Evolutionary conservation across 2,797 vertebrate species (phyloP), one percentile per base, ranked within the genome.

Genomic region (Microhierax caerulescens): DNA sequence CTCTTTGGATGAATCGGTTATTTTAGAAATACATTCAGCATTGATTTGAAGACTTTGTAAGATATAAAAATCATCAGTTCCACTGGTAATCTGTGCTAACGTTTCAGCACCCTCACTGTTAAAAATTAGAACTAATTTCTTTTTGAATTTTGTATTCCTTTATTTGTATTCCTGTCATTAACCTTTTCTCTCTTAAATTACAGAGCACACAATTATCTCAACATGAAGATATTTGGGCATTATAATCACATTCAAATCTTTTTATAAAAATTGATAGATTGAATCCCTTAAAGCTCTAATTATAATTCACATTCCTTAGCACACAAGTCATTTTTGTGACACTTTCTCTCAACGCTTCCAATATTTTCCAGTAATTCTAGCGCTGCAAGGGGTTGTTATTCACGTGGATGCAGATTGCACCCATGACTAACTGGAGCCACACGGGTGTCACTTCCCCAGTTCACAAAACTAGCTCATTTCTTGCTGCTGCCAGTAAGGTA

Each of bases 101-200:
- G 59, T 85, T 68, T 90, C 57, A 68, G 48, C 70, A 34, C 10
- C 15, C 6, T 85, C 54, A 47, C 36, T 75, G 25, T 53, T 92
- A 83, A 67, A 94, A 94, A 84, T 77, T 50, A 78, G 25, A 3
- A n/a, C 20, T 69, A 64, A 86, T 88, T 92, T 90, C 76, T 80
- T 90, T 68, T 47, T 65, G 9, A 88, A 63, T 82, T 77, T n/a
- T 76, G 6, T 41, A 51, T 60, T 39, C 9, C 34, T 95, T 95
- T 57, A 70, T n/a, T n/a, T n/a, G n/a, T n/a, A n/a, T 87, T 93
- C 24, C 21, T 9, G 2, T 3, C 23, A 80, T 70, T 78, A 87
- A 39, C 65, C 37, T 61, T 80, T 88, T 81, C 34, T 65, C 37
- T 84, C 34, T 57, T 75, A 78, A 83, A 50, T 48, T 88, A 77